Conservation (phyloP, 2,797 vertebrate species). For the Neostethus bicornis region DNA sequence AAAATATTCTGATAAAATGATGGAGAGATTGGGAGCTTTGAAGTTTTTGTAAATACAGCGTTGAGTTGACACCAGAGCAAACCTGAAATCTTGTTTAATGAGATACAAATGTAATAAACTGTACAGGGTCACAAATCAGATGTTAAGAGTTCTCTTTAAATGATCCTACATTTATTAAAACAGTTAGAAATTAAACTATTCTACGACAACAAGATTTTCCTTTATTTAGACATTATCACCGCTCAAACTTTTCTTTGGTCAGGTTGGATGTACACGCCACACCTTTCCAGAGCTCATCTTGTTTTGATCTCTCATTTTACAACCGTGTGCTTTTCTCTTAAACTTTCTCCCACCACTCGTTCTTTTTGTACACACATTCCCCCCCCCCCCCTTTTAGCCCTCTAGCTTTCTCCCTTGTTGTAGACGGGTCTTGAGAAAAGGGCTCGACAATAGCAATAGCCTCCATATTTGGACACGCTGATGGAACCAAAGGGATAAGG, state of each 20-base stretch:
- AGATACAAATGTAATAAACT: neutral
- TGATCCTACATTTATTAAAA: slow-evolving; percentile 26
- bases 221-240: slow-evolving; percentile 26
- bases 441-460: slow-evolving; percentile 69
- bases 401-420: slow-evolving; percentile 50
- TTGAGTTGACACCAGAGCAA: too few species aligned
- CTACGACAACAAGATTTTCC: slow-evolving; percentile 33
- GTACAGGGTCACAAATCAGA: neutral
- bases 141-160: slow-evolving; percentile 1
- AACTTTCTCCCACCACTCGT: slow-evolving; percentile 36
- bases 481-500: slow-evolving; percentile 70
- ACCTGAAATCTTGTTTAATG: neutral
- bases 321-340: slow-evolving; percentile 30
- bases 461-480: slow-evolving; percentile 83
- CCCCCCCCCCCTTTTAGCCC: slow-evolving; percentile 23
- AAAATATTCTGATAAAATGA: neutral
- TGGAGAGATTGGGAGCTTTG: neutral
- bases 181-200: slow-evolving; percentile 52
- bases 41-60: neutral
- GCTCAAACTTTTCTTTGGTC: slow-evolving; percentile 12
- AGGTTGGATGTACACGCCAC: slow-evolving; percentile 9
- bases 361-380: slow-evolving; percentile 8
- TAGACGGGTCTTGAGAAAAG: slow-evolving; percentile 67
- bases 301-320: slow-evolving; percentile 20
- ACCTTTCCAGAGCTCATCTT: slow-evolving; percentile 16